phyloP scores from a whole-genome alignment of 2,888 invertebrate genomes.

The Latrodectus elegans region DNA sequence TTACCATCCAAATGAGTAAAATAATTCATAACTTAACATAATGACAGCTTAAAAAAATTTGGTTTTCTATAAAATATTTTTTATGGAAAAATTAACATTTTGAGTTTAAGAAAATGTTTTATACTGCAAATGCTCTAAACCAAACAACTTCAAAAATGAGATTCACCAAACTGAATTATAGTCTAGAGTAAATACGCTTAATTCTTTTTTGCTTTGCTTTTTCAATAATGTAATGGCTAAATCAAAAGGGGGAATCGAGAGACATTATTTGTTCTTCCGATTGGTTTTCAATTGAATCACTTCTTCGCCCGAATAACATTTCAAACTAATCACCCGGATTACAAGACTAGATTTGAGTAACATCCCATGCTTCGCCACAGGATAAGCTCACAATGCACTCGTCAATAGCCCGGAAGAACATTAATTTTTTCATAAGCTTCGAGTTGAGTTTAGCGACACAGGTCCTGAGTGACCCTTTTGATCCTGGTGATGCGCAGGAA shows the following conservation, averaged over 20 bases:
- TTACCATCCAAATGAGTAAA: no score
- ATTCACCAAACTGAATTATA: no score
- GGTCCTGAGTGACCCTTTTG: slow-evolving; percentile 60
- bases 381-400: slow-evolving; percentile 33
- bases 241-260: not conserved
- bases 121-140: no score
- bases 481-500: slow-evolving; percentile 47
- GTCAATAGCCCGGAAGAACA: slow-evolving; percentile 53
- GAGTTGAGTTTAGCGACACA: slow-evolving; percentile 47
- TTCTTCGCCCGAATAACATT: not conserved
- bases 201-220: no score
- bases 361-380: slow-evolving; percentile 12
- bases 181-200: no score
- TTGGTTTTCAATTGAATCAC: slow-evolving; percentile 1
- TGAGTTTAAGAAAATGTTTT: no score
- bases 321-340: slow-evolving; percentile 4
- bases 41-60: no score
- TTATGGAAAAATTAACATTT: no score
- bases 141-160: no score
- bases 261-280: not conserved
- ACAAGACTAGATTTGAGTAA: slow-evolving; percentile 18
- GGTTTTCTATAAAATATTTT: no score
- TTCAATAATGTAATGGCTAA: no score
- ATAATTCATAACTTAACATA: no score
- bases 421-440: slow-evolving; percentile 61